Conservation (phyloP, 2,888 invertebrate species). For the Hypomecis atomaria region DNA sequence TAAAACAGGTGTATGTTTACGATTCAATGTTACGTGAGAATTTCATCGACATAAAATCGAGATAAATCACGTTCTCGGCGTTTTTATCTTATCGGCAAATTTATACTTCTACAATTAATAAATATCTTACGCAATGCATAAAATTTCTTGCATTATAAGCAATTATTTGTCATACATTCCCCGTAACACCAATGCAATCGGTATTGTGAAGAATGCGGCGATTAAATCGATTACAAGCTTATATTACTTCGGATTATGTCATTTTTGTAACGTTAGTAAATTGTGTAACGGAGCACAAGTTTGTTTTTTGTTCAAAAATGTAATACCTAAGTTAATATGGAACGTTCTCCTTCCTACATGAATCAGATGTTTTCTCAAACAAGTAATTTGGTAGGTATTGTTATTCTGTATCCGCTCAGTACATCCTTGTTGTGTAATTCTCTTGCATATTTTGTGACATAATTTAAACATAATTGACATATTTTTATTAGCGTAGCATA, state of each 20-base stretch:
- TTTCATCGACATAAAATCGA: constrained; percentile 33
- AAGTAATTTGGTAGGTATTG: background rate
- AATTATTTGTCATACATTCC: constrained; percentile 39
- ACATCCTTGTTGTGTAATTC: background rate
- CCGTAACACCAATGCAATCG: constrained; percentile 42
- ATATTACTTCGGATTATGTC: constrained; percentile 45
- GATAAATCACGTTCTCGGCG: constrained; percentile 39
- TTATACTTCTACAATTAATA: constrained; percentile 36
- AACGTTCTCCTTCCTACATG: constrained; percentile 9
- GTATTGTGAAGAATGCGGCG: constrained; percentile 36
- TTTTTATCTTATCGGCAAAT: constrained; percentile 37
- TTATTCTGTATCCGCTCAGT: background rate
- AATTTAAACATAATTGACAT: too few relatives aligned
- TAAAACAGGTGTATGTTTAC: constrained; percentile 36
- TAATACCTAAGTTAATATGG: background rate
- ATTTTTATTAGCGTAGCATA: too few relatives aligned
- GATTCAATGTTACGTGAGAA: constrained; percentile 37
- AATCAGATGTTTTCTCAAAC: background rate
- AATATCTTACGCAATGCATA: constrained; percentile 30
- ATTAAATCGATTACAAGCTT: constrained; percentile 40
- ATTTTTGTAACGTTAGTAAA: constrained; percentile 41
- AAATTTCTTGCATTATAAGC: constrained; percentile 36
- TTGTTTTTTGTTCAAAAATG: constrained; percentile 15
- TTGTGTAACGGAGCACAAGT: constrained; percentile 34
- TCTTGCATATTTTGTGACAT: too few relatives aligned